A percentile compares a stretch with the other conserved stretches of the same genome.
phyloP scores from a whole-genome alignment of 53 echinoderm and acorn worm genomes.

The Paracentrotus lividus region DNA sequence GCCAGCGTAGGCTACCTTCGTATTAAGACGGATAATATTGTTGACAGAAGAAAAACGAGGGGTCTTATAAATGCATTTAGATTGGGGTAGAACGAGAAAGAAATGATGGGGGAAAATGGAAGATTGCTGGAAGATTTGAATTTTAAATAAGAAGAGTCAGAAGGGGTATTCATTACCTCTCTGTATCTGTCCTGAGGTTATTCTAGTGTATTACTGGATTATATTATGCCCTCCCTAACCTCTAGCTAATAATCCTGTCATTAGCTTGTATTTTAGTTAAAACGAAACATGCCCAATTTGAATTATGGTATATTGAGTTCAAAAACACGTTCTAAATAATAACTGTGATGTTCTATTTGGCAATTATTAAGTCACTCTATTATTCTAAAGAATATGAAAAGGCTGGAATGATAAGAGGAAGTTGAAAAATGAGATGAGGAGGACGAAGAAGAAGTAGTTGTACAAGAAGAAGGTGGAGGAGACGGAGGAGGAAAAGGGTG shows the following conservation, averaged over 20 bases:
- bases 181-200: conserved; percentile 17
- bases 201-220: conserved; percentile 25
- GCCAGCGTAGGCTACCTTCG: conserved; percentile 23
- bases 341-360: too few species aligned
- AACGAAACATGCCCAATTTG: neutral
- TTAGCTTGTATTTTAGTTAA: neutral
- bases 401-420: too few species aligned
- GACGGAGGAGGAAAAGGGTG: too few species aligned
- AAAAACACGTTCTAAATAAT: neutral
- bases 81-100: conserved; percentile 50
- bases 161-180: neutral
- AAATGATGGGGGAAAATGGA: conserved; percentile 15
- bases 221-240: conserved; percentile 41
- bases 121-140: conserved; percentile 44
- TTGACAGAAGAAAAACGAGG: conserved; percentile 65
- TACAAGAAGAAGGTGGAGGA: too few species aligned
- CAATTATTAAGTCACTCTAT: too few species aligned
- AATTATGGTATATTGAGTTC: neutral
- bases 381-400: too few species aligned
- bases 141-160: conserved; percentile 52
- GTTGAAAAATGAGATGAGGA: neutral
- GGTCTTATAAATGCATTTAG: conserved; percentile 53
- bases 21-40: conserved; percentile 43
- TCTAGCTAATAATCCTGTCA: conserved; percentile 19
- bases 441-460: neutral